Percentiles rank a stretch among this genome's conserved stretches.
phyloP scores from a whole-genome alignment of 2,797 vertebrate species.

The Eurystomus glaucurus region DNA sequence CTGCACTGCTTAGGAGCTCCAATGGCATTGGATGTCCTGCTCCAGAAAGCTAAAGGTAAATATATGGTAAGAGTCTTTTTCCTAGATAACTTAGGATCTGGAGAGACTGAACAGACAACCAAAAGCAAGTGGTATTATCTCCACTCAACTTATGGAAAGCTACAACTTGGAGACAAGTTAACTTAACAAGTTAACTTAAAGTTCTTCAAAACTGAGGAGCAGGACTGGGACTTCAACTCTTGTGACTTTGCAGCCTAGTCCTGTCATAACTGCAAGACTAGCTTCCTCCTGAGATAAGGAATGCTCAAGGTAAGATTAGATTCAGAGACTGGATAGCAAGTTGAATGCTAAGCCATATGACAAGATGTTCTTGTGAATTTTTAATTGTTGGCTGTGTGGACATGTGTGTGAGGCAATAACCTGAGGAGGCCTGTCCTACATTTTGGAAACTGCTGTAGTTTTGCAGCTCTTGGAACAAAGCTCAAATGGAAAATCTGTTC shows the following conservation, averaged over 20 bases:
- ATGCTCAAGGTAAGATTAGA: constrained; percentile 68
- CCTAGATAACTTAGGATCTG: neutral
- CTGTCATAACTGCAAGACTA: neutral
- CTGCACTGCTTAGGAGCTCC: neutral
- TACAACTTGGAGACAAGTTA: neutral
- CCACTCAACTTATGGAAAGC: neutral
- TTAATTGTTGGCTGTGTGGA: constrained; percentile 46
- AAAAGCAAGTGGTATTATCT: neutral
- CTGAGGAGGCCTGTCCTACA: constrained; percentile 68
- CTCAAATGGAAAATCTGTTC: constrained; percentile 62
- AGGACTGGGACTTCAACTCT: neutral
- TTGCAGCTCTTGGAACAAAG: constrained; percentile 61
- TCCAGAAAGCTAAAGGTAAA: neutral
- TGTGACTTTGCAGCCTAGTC: constrained; percentile 4
- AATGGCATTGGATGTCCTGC: neutral
- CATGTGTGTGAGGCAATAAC: constrained; percentile 48
- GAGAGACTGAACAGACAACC: neutral
- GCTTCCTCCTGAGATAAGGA: constrained; percentile 10
- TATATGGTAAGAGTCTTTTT: neutral
- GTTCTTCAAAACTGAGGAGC: neutral
- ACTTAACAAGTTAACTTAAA: no score
- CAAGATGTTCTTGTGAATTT: constrained; percentile 73
- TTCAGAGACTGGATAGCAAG: neutral
- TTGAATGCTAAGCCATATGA: neutral
- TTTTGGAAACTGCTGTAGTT: constrained; percentile 42